Conservation (phyloP, 2,888 invertebrate genomes). For the Tubulanus polymorphus region DNA sequence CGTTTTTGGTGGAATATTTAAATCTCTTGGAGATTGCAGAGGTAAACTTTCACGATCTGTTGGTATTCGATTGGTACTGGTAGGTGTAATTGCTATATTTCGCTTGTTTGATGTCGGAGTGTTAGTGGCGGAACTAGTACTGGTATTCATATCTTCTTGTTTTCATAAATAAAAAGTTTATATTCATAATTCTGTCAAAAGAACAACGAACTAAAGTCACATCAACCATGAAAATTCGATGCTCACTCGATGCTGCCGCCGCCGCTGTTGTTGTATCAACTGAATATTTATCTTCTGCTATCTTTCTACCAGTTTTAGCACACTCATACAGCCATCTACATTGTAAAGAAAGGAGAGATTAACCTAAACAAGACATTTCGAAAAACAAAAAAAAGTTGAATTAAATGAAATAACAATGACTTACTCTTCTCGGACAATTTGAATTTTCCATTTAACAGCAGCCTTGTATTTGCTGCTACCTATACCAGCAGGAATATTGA, state of each 20-base stretch:
- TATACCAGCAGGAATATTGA: slow-evolving; percentile 58
- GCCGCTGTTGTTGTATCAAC: background rate
- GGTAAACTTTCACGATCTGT: too few species aligned
- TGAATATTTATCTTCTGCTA: slow-evolving; percentile 52
- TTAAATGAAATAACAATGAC: slow-evolving; percentile 4
- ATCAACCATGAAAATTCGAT: too few species aligned
- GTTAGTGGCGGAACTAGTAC: too few species aligned
- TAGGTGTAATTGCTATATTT: too few species aligned
- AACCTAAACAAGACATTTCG: background rate
- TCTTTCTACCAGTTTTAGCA: slow-evolving; percentile 58
- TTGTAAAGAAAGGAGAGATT: background rate
- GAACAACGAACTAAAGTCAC: too few species aligned
- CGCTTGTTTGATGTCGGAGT: too few species aligned
- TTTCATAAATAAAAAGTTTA: too few species aligned
- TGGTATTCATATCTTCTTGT: too few species aligned
- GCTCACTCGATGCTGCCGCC: background rate
- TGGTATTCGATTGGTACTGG: too few species aligned
- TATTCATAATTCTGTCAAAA: too few species aligned
- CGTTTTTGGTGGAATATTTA: too few species aligned
- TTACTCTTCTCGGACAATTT: slow-evolving; percentile 66
- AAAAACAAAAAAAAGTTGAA: background rate
- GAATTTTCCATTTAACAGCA: slow-evolving; percentile 83
- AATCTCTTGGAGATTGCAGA: too few species aligned
- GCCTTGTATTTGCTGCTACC: slow-evolving; percentile 74
- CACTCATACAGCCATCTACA: slow-evolving; percentile 71